phyloP scores from a whole-genome alignment of 2,888 invertebrate genomes.

The Phengaris alcon region DNA sequence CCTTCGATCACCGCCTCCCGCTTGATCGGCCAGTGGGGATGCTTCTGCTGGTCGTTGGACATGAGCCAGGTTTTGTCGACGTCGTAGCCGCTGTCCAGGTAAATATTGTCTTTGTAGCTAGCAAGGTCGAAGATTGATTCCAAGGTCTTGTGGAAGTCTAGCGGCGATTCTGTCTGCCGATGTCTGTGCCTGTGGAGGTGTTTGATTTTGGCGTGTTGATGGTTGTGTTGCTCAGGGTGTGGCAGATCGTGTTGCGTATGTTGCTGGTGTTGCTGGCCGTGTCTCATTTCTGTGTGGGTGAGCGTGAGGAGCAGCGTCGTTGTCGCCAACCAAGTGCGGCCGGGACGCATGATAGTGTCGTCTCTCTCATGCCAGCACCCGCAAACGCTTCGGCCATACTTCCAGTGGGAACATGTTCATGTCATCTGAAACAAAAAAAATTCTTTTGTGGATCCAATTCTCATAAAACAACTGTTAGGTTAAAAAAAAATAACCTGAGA shows the following conservation, averaged over 20 bases:
- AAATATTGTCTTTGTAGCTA: constrained; percentile 46
- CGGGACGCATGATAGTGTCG: constrained; percentile 59
- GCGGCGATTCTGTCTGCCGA: constrained; percentile 48
- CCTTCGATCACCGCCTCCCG: constrained; percentile 90
- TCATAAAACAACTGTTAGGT: background rate
- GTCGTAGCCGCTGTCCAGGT: constrained; percentile 51
- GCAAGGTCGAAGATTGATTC: constrained; percentile 44
- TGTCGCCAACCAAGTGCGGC: constrained; percentile 61
- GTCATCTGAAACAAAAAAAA: constrained; percentile 59
- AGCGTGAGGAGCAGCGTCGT: constrained; percentile 55
- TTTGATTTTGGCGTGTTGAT: constrained; percentile 34
- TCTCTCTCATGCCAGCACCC: constrained; percentile 59
- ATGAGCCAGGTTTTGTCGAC: constrained; percentile 43
- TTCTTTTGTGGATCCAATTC: background rate
- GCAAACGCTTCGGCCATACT: constrained; percentile 55
- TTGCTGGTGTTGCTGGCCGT: constrained; percentile 41
- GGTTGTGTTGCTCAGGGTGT: constrained; percentile 28
- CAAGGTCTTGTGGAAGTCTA: constrained; percentile 46
- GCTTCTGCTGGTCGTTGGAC: constrained; percentile 58
- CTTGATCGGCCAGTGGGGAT: constrained; percentile 84
- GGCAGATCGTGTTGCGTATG: background rate
- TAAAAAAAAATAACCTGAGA: background rate
- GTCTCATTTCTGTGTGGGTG: constrained; percentile 59
- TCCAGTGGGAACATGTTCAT: constrained; percentile 49
- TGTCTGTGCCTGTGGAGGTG: constrained; percentile 68